These are phyloP conservation scores for Diarsia mendica DNA, from an alignment of 2,888 invertebrate species.

Conservation along the genomic window DNA sequence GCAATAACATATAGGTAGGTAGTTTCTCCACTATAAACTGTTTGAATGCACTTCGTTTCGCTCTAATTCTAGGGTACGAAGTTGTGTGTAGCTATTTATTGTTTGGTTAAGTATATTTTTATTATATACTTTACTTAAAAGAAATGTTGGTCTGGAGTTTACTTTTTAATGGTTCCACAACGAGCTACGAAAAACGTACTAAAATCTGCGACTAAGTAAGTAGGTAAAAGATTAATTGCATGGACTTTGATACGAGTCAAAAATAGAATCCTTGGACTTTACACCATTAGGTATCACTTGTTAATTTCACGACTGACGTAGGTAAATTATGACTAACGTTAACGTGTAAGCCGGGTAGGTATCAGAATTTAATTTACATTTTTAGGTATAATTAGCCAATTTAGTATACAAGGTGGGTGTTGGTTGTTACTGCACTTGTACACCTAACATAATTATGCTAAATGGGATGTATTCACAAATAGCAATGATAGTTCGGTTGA, in stretches of 20 bases:
- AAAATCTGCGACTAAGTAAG: background rate
- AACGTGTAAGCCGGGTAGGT: background rate
- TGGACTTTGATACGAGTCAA: background rate
- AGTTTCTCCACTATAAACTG: constrained; percentile 14
- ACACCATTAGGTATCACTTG: background rate
- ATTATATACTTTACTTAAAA: too few species aligned
- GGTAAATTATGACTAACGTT: background rate
- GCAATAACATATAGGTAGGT: too few species aligned
- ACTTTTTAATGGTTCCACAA: background rate
- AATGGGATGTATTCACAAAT: constrained; percentile 8
- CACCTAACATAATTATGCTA: constrained; percentile 1
- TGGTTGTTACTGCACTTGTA: background rate
- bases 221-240: too few species aligned
- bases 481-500: constrained; percentile 10
- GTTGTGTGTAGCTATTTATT: background rate
- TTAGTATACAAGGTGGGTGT: constrained; percentile 14
- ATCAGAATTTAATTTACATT: constrained; percentile 19
- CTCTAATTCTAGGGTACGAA: background rate
- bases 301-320: background rate
- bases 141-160: background rate
- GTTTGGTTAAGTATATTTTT: too few species aligned
- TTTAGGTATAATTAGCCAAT: constrained; percentile 38
- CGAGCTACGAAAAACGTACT: background rate
- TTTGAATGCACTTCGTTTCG: constrained; percentile 19
- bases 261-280: constrained; percentile 21